Percentiles rank a stretch among this genome's conserved stretches.
phyloP scores from a whole-genome alignment of 2,888 invertebrate genomes.

The Caenorhabditis sulstoni region DNA sequence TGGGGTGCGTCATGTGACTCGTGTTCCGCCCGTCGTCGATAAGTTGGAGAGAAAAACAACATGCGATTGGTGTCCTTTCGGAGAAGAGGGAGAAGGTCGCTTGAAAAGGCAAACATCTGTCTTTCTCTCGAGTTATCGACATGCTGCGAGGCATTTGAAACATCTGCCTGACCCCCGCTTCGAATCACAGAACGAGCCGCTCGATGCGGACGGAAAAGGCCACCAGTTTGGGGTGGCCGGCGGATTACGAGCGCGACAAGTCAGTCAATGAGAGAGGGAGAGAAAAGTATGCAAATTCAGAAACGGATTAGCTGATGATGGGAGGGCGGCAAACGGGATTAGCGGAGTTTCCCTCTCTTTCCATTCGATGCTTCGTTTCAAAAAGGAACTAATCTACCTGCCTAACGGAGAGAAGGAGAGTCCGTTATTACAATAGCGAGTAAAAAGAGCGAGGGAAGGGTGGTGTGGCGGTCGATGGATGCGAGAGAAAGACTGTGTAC shows the following conservation, averaged over 20 bases:
- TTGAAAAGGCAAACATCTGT: constrained; percentile 14
- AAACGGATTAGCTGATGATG: constrained; percentile 43
- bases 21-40: constrained; percentile 1
- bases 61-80: constrained; percentile 5
- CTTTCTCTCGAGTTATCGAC: neutral
- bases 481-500: constrained; percentile 24
- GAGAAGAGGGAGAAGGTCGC: neutral
- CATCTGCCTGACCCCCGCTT: constrained; percentile 13
- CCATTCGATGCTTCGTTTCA: neutral
- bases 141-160: constrained; percentile 8
- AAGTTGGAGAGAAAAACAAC: neutral
- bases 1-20: constrained; percentile 10
- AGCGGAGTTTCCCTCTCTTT: constrained; percentile 11
- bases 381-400: constrained; percentile 2
- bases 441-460: constrained; percentile 19
- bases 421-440: neutral
- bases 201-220: constrained; percentile 3
- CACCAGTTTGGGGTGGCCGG: constrained; percentile 2
- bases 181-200: constrained; percentile 11
- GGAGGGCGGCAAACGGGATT: constrained; percentile 34
- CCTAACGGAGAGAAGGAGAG: neutral
- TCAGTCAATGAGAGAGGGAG: constrained; percentile 16
- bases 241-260: constrained; percentile 14
- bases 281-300: constrained; percentile 42
- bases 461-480: constrained; percentile 11